Base-by-base conservation (phyloP, 2,797 vertebrate species). In the Catharus ustulatus region DNA sequence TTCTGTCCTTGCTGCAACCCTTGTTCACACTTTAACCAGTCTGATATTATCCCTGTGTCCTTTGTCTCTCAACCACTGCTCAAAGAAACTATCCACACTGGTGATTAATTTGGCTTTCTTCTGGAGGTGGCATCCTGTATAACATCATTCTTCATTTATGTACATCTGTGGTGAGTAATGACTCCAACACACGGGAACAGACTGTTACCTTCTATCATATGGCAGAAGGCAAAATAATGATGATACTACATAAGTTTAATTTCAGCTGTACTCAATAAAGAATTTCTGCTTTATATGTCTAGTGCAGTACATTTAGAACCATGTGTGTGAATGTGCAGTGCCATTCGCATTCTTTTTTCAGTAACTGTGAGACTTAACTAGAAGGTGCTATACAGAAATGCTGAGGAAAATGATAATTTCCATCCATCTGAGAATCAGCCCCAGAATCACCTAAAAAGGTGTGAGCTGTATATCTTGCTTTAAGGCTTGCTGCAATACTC, bases 41-140 rank as follows among this genome's bases (percentile, higher is more conserved):
- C n/a, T n/a, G n/a, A n/a, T n/a, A n/a, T n/a, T n/a, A n/a, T n/a
- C n/a, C n/a, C n/a, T n/a, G n/a, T n/a, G n/a, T n/a, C n/a, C n/a
- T n/a, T n/a, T n/a, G n/a, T n/a, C n/a, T n/a, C n/a, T n/a, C n/a
- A n/a, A n/a, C n/a, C n/a, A n/a, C n/a, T n/a, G n/a, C n/a, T n/a
- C n/a, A n/a, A n/a, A n/a, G n/a, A n/a, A n/a, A n/a, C n/a, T n/a
- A n/a, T n/a, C n/a, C n/a, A n/a, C n/a, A n/a, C 55, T 26, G n/a
- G 82, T 86, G 36, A 88, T 76, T 74, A 69, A 16, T 84, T 83
- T 88, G 79, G 40, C 32, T 93, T 94, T 89, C 90, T 78, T 75
- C 46, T 68, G 58, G 67, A 90, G 40, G 4, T 76, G 85, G 40
- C 85, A 55, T 66, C n/a, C 82, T 75, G 7, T 26, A 12, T 22